A percentile compares a stretch with the other conserved stretches of the same genome.
These are phyloP conservation scores for Hirtodrosophila histrioides DNA, from an alignment of 2,888 invertebrate species.

Conservation along the genomic window DNA sequence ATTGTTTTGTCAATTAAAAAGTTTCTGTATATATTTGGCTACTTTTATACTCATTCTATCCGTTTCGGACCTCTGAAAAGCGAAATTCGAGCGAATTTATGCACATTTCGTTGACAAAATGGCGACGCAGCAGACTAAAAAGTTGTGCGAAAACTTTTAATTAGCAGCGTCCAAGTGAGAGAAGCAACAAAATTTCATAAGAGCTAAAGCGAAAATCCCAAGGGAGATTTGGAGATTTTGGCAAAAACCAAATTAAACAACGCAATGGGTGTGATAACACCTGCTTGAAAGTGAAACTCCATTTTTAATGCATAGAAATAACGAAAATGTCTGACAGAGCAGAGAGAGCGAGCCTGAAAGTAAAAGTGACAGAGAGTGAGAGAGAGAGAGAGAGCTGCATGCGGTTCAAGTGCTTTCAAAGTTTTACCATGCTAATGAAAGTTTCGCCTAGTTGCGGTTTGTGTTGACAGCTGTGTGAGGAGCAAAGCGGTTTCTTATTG, in stretches of 20 bases:
- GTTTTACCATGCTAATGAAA: slow-evolving; percentile 37
- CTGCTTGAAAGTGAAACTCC: slow-evolving; percentile 33
- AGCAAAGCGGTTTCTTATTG: slow-evolving; percentile 14
- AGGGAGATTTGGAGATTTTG: slow-evolving; percentile 14
- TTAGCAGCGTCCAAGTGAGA: slow-evolving; percentile 55
- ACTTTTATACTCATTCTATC: slow-evolving; percentile 9
- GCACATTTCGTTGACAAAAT: slow-evolving; percentile 40
- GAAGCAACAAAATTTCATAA: slow-evolving; percentile 4
- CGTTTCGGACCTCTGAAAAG: slow-evolving; percentile 31
- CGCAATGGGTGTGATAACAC: slow-evolving; percentile 20
- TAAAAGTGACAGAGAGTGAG: background rate
- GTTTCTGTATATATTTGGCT: slow-evolving; percentile 60
- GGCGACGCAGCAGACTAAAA: slow-evolving; percentile 37
- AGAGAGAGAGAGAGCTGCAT: background rate
- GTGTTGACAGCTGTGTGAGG: slow-evolving; percentile 29
- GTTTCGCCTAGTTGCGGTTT: slow-evolving; percentile 29
- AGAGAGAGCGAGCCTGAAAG: background rate
- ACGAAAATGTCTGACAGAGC: slow-evolving; percentile 46
- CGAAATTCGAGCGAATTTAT: slow-evolving; percentile 38
- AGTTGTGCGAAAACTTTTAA: slow-evolving; percentile 73
- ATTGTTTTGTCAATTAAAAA: slow-evolving; percentile 77
- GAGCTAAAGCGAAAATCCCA: slow-evolving; percentile 15
- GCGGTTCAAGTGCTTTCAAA: slow-evolving; percentile 31
- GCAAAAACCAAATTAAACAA: slow-evolving; percentile 14
- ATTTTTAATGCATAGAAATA: slow-evolving; percentile 45